Percentiles rank a stretch among this genome's conserved stretches.
Evolutionary conservation across 2,113 vertebrate genomes (phyloP).

Genomic region (Pardalotus punctatus): DNA sequence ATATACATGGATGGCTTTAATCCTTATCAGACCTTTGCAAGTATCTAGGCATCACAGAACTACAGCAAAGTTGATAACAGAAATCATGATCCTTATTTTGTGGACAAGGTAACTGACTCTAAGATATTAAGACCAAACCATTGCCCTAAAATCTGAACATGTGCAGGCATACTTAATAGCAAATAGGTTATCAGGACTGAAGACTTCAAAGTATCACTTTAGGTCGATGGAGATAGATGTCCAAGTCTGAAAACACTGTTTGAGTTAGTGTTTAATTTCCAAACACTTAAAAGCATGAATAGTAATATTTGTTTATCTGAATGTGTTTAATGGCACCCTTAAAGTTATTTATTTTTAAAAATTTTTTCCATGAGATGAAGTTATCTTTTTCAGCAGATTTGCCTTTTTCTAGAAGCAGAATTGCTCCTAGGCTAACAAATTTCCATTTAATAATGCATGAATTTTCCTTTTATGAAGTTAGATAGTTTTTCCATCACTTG

Average conservation of each 20-base stretch:
- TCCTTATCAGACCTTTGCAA: neutral
- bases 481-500: slow-evolving; percentile 53
- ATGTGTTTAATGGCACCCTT: neutral
- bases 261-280: neutral
- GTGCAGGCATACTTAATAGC: neutral
- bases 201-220: neutral
- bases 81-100: neutral
- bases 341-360: neutral
- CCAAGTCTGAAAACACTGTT: neutral
- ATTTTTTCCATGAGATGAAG: neutral
- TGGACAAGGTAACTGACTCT: neutral
- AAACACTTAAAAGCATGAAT: neutral
- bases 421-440: neutral
- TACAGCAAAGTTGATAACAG: neutral
- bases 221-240: neutral
- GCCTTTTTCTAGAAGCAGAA: neutral
- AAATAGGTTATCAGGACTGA: neutral
- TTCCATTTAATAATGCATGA: neutral
- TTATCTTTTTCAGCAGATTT: neutral
- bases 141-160: neutral
- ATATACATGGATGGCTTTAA: neutral
- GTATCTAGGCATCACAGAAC: neutral
- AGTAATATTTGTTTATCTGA: neutral
- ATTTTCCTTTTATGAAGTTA: neutral
- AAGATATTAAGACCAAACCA: neutral